phyloP scores from a whole-genome alignment of 1,140 invertebrate genomes.

The Bombus superbus region DNA sequence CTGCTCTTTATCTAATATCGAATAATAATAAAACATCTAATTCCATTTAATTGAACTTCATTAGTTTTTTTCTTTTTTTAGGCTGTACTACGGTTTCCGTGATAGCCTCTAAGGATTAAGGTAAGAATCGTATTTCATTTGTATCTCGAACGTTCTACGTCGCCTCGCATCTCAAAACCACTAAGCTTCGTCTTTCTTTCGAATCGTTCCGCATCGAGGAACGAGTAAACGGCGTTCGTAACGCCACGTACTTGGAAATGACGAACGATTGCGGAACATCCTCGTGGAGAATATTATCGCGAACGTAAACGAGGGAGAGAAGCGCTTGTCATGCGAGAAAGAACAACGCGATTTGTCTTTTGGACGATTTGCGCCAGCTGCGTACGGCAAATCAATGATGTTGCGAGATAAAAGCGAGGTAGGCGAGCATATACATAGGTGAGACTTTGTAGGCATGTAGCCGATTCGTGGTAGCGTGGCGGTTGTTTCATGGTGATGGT shows the following conservation, averaged over 20 bases:
- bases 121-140: background rate
- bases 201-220: background rate
- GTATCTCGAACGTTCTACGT: background rate
- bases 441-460: constrained; percentile 43
- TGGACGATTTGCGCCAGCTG: background rate
- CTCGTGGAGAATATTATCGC: background rate
- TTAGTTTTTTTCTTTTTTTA: no score
- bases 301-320: constrained; percentile 11
- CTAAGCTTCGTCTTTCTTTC: background rate
- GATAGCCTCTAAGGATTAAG: no score
- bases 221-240: background rate
- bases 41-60: no score
- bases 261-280: constrained; percentile 10
- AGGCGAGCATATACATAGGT: constrained; percentile 39
- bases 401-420: constrained; percentile 50
- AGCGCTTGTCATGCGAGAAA: constrained; percentile 1
- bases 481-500: constrained; percentile 15
- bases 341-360: constrained; percentile 8
- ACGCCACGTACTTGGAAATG: background rate
- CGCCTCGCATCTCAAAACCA: background rate
- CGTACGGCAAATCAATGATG: constrained; percentile 18
- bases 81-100: background rate
- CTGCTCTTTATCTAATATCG: no score
- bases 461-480: constrained; percentile 30
- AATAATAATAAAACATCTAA: no score